Conservation (phyloP, 2,797 vertebrate genomes). For the Protonibea diacanthus region DNA sequence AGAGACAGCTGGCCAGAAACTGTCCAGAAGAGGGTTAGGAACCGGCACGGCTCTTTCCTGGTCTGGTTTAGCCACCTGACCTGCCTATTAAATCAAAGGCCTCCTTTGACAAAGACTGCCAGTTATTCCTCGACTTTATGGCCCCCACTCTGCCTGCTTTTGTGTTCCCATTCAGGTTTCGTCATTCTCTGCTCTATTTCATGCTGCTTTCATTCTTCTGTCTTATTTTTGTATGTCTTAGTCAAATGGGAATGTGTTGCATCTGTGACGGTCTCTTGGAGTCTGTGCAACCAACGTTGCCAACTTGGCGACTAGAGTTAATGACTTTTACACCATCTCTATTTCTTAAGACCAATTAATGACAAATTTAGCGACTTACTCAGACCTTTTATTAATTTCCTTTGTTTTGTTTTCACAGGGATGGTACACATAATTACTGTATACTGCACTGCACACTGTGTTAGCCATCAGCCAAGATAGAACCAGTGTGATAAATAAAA, state of each 20-base stretch:
- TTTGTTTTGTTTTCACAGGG: no score
- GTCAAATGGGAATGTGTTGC: constrained; percentile 78
- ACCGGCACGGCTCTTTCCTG: constrained; percentile 78
- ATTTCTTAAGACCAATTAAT: no score
- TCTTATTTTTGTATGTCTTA: constrained; percentile 72
- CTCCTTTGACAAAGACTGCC: constrained; percentile 83
- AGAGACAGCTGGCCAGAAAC: constrained; percentile 62
- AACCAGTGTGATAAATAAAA: no score
- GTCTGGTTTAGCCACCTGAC: constrained; percentile 84
- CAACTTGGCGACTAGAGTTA: no score
- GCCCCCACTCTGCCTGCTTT: constrained; percentile 54
- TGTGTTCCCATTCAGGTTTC: constrained; percentile 47
- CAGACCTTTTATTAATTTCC: no score
- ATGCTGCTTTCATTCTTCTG: constrained; percentile 53
- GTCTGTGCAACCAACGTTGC: constrained; percentile 45
- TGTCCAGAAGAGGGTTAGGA: constrained; percentile 74
- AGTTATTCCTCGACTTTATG: constrained; percentile 80
- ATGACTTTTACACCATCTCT: no score
- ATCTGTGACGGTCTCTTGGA: constrained; percentile 67
- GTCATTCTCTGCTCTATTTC: constrained; percentile 53
- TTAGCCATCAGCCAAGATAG: no score
- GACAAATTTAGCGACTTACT: no score
- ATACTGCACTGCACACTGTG: no score
- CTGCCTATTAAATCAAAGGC: constrained; percentile 85
- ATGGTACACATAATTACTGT: no score